phyloP scores from a whole-genome alignment of 2,797 vertebrate genomes.

The Enteromius paludinosus region DNA sequence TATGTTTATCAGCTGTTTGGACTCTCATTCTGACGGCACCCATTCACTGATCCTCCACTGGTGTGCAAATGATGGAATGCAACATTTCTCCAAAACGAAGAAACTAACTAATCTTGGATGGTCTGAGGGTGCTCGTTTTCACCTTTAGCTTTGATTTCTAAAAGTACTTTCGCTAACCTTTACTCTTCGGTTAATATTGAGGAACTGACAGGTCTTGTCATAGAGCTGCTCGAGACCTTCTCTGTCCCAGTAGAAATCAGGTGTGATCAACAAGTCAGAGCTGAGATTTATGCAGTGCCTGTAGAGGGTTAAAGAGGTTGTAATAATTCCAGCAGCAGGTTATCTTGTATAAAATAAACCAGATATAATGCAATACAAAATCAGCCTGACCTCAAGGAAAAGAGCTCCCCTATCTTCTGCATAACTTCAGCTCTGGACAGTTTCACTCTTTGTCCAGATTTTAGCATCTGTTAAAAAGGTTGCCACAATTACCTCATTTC shows the following conservation, averaged over 20 bases:
- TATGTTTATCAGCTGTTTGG: not conserved
- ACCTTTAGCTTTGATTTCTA: not conserved
- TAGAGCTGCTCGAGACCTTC: constrained; percentile 96
- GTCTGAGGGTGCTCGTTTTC: not conserved
- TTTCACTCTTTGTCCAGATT: constrained; percentile 89
- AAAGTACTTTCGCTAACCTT: constrained; percentile 78
- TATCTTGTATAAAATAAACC: not conserved
- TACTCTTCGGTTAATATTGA: constrained; percentile 94
- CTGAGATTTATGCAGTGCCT: constrained; percentile 96
- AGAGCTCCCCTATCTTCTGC: constrained; percentile 98
- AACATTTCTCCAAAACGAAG: not conserved
- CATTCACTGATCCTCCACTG: not conserved
- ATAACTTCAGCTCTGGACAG: constrained; percentile 95
- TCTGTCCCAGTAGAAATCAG: constrained; percentile 99
- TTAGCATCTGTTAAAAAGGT: constrained; percentile 83
- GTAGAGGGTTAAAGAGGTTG: constrained; percentile 33
- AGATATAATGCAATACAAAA: constrained; percentile 2
- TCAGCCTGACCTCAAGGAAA: constrained; percentile 86
- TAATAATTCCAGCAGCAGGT: not conserved
- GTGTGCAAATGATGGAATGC: not conserved
- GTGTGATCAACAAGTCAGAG: constrained; percentile 95
- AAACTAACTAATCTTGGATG: not conserved
- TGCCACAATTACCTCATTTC: not conserved
- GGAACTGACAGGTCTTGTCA: constrained; percentile 95
- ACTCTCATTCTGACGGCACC: not conserved